Conservation (phyloP, 53 echinoderm and acorn worm species). For the Apostichopus leukothele region DNA sequence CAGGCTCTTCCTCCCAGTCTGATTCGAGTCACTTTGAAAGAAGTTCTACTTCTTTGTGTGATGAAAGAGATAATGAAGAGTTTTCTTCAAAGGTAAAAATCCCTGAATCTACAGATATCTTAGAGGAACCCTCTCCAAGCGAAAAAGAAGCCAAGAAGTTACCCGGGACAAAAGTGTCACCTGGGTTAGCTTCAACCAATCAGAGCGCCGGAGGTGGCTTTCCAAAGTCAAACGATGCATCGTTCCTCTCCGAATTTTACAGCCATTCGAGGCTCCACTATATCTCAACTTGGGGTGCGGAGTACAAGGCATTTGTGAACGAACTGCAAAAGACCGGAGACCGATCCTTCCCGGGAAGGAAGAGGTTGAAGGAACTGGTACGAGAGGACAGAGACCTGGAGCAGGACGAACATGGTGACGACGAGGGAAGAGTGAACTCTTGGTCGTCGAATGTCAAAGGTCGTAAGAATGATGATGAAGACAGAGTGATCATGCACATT, state of each 20-base stretch:
- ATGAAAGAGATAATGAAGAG: background rate
- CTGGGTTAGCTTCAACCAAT: background rate
- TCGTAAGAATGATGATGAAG: background rate
- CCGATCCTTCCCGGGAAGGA: slow-evolving; percentile 74
- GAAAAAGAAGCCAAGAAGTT: background rate
- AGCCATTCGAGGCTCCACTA: slow-evolving; percentile 88
- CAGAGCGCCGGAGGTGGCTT: slow-evolving; percentile 26
- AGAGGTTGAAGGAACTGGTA: slow-evolving; percentile 46
- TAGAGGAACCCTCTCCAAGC: background rate
- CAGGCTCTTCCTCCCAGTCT: background rate
- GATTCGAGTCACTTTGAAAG: background rate
- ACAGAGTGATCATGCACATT: slow-evolving; percentile 84
- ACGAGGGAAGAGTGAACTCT: background rate
- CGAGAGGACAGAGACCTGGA: background rate
- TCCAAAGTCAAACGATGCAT: slow-evolving; percentile 80
- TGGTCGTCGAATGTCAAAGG: background rate
- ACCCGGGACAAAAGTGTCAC: no score
- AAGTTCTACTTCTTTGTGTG: background rate
- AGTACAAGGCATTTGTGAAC: slow-evolving; percentile 90
- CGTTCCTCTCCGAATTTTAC: slow-evolving; percentile 90
- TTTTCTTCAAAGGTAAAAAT: background rate
- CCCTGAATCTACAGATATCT: background rate
- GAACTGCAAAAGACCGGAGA: slow-evolving; percentile 75
- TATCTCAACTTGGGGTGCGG: slow-evolving; percentile 96
- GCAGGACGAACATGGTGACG: background rate